phyloP scores from a whole-genome alignment of 30 jellyfish, hydroid and myxozoan species.

The Catostylus mosaicus region DNA sequence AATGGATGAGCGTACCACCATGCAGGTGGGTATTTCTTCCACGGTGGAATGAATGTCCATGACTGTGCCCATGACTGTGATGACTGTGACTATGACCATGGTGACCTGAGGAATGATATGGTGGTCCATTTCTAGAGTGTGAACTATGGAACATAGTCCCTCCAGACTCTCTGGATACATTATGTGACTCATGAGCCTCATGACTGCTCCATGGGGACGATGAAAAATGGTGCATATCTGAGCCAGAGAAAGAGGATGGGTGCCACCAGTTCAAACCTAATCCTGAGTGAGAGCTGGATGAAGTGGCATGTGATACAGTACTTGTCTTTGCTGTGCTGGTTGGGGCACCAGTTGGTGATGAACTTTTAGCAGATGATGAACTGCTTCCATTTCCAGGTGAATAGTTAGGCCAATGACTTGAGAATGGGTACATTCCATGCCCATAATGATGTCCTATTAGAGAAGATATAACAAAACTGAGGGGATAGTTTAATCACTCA shows the following conservation, averaged over 20 bases:
- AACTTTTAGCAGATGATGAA: slow-evolving; percentile 39
- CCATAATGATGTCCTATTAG: slow-evolving; percentile 51
- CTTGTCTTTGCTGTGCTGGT: slow-evolving; percentile 10
- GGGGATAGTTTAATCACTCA: too few species aligned
- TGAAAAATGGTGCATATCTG: slow-evolving; percentile 54
- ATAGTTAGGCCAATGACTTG: slow-evolving; percentile 64
- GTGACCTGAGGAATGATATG: slow-evolving; percentile 25
- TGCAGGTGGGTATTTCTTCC: slow-evolving; percentile 46
- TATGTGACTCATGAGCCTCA: slow-evolving; percentile 63
- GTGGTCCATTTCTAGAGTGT: slow-evolving; percentile 67
- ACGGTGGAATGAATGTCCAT: slow-evolving; percentile 50
- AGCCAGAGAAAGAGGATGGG: slow-evolving; percentile 37
- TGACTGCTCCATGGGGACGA: slow-evolving; percentile 70
- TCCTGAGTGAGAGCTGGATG: slow-evolving; percentile 35
- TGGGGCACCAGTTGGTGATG: slow-evolving; percentile 22
- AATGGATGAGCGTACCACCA: slow-evolving; percentile 76
- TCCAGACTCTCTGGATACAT: slow-evolving; percentile 43
- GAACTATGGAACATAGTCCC: slow-evolving; percentile 48
- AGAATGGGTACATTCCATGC: slow-evolving; percentile 63
- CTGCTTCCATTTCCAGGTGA: slow-evolving; percentile 61
- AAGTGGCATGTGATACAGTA: slow-evolving; percentile 25
- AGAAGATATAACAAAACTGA: background rate
- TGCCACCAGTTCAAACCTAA: slow-evolving; percentile 72
- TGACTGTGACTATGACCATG: slow-evolving; percentile 42
- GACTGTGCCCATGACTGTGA: slow-evolving; percentile 30